Evolutionary conservation across 2,797 vertebrate species (phyloP), one percentile per base, ranked within the genome.

Genomic region (Lutjanus campechanus): DNA sequence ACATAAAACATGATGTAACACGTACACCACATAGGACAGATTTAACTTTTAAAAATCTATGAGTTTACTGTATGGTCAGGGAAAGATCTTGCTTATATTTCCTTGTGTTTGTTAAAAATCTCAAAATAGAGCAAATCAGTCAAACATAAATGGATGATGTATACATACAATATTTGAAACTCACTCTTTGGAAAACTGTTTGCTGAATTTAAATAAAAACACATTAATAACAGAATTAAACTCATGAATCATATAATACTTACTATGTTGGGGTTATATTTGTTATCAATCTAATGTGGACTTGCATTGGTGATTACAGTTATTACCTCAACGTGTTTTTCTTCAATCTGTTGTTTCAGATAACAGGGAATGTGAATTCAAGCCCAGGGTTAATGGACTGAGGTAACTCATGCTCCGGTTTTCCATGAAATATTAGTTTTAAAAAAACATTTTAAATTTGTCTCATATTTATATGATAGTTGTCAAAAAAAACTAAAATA

Each of bases 201-300:
- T 1, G 25, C 25, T 25, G 25, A 25, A 36, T 36, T 36, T 36
- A 2, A 36, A 36, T 36, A 36, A 36, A 36, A 36, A 36, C 29
- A 36, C 5, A 36, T 36, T 36, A 36, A 36, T 36, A 36, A 36
- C 29, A 36, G 29, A 36, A 59, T 50, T 15, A 25, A 62, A 40
- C 7, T 9, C 22, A 72, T 47, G 44, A 68, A 64, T 58, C 60
- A 49, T n/a, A 72, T 36, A 8, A 58, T 58, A 44, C 59, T 36
- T 60, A 55, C 60, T 50, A 19, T 76, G 19, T 43, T 36, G 8
- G 40, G 17, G 16, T 81, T 60, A 8, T 41, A 43, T 72, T 49
- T 64, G 17, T 49, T 41, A 64, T 41, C n/a, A 70, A 41, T 8
- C 19, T 22, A 20, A 43, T 46, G n/a, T n/a, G 1, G 4, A 72